Base-by-base conservation (phyloP, 2,888 invertebrate genomes). In the Diloba caeruleocephala region DNA sequence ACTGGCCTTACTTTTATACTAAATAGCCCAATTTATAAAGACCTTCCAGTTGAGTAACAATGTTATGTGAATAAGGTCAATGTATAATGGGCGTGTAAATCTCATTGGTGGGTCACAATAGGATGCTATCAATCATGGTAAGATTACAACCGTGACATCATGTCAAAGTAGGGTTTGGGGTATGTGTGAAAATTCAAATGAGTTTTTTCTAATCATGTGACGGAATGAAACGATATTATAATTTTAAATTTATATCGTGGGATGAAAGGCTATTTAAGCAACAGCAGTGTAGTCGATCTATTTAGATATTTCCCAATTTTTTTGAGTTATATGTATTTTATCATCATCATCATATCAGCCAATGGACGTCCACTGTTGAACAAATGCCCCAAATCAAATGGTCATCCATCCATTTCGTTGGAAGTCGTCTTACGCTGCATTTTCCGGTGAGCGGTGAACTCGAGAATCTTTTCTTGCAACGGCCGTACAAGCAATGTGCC, bases 141-240 rank as follows among this genome's bases (percentile, higher is more conserved):
- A 81, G 83, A 84, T 84, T 84, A 84, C 76, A 78, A 48, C 43
- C 62, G 52, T 74, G 82, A 81, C 80, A 57, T 74, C 70, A 57
- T 74, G 78, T 81, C 78, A 78, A 55, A 68, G 56, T 68, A 70
- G 76, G 71, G 71, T 77, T 76, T 58, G 59, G 78, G 76, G 74
- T 64, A 64, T 61, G 51, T 60, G 67, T 46, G 38, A 66, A 71
- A 76, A 76, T 68, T 64, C 74, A 67, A 78, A 81, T 76, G 69
- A 73, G 66, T 74, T 74, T 57, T 73, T 66, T 61, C 34, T 55
- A 52, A 58, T 65, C 56, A 38, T 26, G 28, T 29, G 26, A 21
- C 8, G n/a, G 13, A 28, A 32, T 57, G 21, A 36, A 42, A 41
- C 12, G 14, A 7, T 39, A 12, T 45, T 49, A 6, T 9, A 13